These are phyloP conservation scores for Nomada fucata DNA, from an alignment of 2,888 invertebrate species.

Conservation along the genomic window DNA sequence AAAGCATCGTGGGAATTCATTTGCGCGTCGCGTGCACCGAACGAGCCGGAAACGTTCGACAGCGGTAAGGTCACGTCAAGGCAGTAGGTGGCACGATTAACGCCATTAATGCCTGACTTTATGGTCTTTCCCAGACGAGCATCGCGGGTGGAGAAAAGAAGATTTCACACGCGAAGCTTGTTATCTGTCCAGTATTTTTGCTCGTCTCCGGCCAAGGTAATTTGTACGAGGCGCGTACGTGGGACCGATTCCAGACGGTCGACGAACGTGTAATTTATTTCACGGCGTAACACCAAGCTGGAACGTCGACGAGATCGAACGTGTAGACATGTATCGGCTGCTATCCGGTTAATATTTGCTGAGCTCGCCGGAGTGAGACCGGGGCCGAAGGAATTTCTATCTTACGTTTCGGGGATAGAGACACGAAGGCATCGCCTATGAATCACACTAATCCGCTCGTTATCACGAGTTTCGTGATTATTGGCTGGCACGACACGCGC, in stretches of 20 bases:
- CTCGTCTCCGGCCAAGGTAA: not conserved
- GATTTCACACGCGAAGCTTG: slow-evolving; percentile 30
- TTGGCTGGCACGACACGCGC: not conserved
- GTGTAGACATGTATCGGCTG: not conserved
- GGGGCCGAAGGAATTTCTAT: slow-evolving; percentile 29
- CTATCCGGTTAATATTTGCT: not conserved
- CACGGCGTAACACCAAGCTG: not conserved
- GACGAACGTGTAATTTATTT: slow-evolving; percentile 18
- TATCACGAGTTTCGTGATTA: slow-evolving; percentile 53
- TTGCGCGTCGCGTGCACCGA: slow-evolving; percentile 30
- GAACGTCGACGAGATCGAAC: not conserved
- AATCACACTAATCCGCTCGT: slow-evolving; percentile 47
- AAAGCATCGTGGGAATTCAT: slow-evolving; percentile 63
- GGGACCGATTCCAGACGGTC: slow-evolving; percentile 7
- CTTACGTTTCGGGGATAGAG: slow-evolving; percentile 44
- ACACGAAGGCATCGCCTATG: slow-evolving; percentile 35
- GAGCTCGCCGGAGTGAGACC: not conserved
- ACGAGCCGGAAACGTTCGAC: slow-evolving; percentile 37
- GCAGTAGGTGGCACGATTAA: slow-evolving; percentile 46
- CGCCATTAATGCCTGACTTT: slow-evolving; percentile 45
- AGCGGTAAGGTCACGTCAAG: slow-evolving; percentile 32
- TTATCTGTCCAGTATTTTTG: slow-evolving; percentile 21
- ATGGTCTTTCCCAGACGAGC: slow-evolving; percentile 25
- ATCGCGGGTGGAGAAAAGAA: not conserved
- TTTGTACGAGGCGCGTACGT: slow-evolving; percentile 20